Conservation (phyloP, 2,888 invertebrate genomes). For the Galerucella nymphaeae region DNA sequence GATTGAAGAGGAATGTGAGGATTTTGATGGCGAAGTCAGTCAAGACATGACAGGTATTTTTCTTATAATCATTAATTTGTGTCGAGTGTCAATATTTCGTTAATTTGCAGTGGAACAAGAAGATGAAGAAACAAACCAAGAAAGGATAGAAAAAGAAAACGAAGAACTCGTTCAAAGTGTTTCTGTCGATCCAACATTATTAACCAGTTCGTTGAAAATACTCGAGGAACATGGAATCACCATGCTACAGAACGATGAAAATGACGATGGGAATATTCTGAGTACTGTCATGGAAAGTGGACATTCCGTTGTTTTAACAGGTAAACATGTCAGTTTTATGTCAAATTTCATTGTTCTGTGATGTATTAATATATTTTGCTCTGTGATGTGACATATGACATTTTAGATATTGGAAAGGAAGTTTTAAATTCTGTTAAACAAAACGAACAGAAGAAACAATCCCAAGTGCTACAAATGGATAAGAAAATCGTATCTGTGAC, state of each 20-base stretch:
- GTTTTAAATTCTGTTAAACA: conserved; percentile 72
- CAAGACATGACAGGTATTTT: conserved; percentile 21
- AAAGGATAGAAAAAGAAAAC: conserved; percentile 34
- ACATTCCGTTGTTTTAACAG: conserved; percentile 84
- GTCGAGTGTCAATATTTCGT: no score
- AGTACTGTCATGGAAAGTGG: conserved; percentile 87
- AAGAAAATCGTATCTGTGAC: conserved; percentile 69
- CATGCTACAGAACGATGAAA: conserved; percentile 75
- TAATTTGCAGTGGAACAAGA: conserved; percentile 16
- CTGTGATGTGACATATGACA: no score
- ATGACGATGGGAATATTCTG: conserved; percentile 78
- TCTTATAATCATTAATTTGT: no score
- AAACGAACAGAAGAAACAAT: conserved; percentile 54
- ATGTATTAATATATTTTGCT: no score
- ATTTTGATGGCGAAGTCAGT: conserved; percentile 30
- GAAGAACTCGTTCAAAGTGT: conserved; percentile 36
- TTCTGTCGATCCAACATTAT: conserved; percentile 39
- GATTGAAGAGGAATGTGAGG: conserved; percentile 24
- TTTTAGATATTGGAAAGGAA: conserved; percentile 79
- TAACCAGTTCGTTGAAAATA: conserved; percentile 71
- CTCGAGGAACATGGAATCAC: conserved; percentile 88
- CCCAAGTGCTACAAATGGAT: conserved; percentile 51
- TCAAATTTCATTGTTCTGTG: no score
- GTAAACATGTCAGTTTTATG: conserved; percentile 58
- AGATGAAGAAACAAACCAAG: conserved; percentile 30